Percentiles rank a stretch among this genome's conserved stretches.
Conservation (phyloP, 2,888 invertebrate species). For the Caenorhabditis sp. region DNA sequence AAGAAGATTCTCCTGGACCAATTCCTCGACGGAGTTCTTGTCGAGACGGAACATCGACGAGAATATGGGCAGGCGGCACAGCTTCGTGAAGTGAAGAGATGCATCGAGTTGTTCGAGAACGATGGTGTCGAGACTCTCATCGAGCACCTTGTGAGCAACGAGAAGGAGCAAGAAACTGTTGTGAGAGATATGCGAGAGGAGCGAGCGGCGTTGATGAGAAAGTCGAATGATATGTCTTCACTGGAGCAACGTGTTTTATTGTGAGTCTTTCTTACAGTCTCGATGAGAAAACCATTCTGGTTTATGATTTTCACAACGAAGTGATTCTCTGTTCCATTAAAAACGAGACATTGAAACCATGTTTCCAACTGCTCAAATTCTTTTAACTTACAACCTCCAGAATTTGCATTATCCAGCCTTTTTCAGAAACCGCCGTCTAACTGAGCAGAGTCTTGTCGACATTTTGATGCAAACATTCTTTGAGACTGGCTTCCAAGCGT, state of each 20-base stretch:
- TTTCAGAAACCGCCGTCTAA: slow-evolving; percentile 50
- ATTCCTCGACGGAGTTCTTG: slow-evolving; percentile 83
- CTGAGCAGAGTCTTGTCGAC: slow-evolving; percentile 57
- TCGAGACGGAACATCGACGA: slow-evolving; percentile 85
- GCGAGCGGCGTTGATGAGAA: slow-evolving; percentile 48
- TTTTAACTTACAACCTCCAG: too few species aligned
- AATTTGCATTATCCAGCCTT: too few species aligned
- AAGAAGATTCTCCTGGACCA: slow-evolving; percentile 44
- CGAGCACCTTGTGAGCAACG: slow-evolving; percentile 42
- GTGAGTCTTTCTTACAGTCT: slow-evolving; percentile 8
- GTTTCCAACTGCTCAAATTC: too few species aligned
- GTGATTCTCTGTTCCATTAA: not conserved
- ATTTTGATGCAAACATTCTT: slow-evolving; percentile 50
- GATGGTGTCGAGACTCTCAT: slow-evolving; percentile 83
- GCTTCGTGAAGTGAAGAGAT: slow-evolving; percentile 88
- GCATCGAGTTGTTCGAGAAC: slow-evolving; percentile 88
- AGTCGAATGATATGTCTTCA: slow-evolving; percentile 52
- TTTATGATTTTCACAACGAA: too few species aligned
- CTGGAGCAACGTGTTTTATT: slow-evolving; percentile 44
- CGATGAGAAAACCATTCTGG: too few species aligned
- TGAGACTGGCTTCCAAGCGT: slow-evolving; percentile 48
- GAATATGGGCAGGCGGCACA: slow-evolving; percentile 86
- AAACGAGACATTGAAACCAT: too few species aligned
- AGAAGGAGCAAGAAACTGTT: slow-evolving; percentile 24
- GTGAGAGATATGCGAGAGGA: slow-evolving; percentile 35